Percentiles rank a stretch among this genome's conserved stretches.
phyloP scores from a whole-genome alignment of 2,113 vertebrate species.

The Pollimyrus isidori region DNA sequence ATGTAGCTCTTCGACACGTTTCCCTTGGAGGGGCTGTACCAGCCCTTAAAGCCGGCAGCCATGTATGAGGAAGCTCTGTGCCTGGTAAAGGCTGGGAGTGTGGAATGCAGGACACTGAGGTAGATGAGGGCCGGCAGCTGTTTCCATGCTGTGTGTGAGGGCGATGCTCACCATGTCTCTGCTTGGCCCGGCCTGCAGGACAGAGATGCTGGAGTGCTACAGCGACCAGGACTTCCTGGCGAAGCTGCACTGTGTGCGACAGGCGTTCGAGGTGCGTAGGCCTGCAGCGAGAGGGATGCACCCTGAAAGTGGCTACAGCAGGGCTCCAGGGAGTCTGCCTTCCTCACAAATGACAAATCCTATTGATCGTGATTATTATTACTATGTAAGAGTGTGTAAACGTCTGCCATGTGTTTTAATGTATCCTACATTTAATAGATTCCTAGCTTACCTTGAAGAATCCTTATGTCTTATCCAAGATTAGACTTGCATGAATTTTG shows the following conservation, averaged over 20 bases:
- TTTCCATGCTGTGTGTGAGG: not conserved
- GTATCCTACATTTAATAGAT: not conserved
- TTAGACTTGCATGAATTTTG: not conserved
- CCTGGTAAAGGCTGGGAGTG: conserved; percentile 68
- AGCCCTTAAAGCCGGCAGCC: conserved; percentile 70
- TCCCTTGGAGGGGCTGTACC: conserved; percentile 60
- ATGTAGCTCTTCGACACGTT: conserved; percentile 80
- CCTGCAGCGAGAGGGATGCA: not conserved
- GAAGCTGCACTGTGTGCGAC: conserved; percentile 66
- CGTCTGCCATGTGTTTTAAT: not conserved
- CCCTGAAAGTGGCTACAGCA: not conserved
- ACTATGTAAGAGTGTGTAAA: too few species aligned
- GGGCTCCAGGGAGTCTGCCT: not conserved
- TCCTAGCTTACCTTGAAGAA: not conserved
- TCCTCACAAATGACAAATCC: not conserved
- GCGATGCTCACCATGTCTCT: not conserved
- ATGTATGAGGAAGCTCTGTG: conserved; percentile 84
- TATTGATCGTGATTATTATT: too few species aligned
- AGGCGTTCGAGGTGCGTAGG: conserved; percentile 69
- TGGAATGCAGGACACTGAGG: conserved; percentile 78
- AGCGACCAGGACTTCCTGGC: conserved; percentile 91
- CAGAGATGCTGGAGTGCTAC: conserved; percentile 85
- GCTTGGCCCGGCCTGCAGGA: conserved; percentile 41
- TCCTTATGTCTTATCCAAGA: not conserved
- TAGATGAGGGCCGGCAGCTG: conserved; percentile 33